Conservation (phyloP, 2,797 vertebrate genomes). For the Malurus leucopterus region DNA sequence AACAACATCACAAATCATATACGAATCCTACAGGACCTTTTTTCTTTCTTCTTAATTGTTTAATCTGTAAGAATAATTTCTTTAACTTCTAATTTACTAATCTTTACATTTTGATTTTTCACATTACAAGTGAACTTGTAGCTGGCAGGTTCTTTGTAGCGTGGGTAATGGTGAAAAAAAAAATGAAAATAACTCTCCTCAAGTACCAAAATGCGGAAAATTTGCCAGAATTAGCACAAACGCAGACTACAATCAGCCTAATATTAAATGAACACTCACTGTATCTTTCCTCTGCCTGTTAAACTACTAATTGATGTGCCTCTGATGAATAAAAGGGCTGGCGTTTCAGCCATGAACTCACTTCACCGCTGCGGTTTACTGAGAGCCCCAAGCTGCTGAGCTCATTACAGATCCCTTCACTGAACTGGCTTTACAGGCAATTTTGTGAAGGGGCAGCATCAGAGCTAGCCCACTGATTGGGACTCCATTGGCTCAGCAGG, state of each 20-base stretch:
- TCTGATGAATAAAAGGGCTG: slow-evolving; percentile 38
- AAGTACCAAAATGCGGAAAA: not conserved
- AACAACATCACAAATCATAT: not conserved
- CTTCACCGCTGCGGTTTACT: slow-evolving; percentile 10
- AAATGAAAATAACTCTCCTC: not conserved
- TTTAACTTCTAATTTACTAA: not conserved
- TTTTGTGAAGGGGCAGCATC: slow-evolving; percentile 72
- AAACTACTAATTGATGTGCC: slow-evolving; percentile 55
- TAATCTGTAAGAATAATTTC: not conserved
- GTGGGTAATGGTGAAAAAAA: not conserved
- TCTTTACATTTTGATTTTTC: not conserved
- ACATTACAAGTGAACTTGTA: not conserved
- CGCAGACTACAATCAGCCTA: not conserved
- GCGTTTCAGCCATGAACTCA: slow-evolving; percentile 42
- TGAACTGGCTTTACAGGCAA: slow-evolving; percentile 64
- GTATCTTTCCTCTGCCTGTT: slow-evolving; percentile 15
- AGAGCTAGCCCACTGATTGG: slow-evolving; percentile 72
- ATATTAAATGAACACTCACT: slow-evolving; percentile 7
- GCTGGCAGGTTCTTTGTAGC: not conserved
- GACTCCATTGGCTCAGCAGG: slow-evolving; percentile 70
- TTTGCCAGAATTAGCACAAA: not conserved
- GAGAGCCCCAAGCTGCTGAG: slow-evolving; percentile 41
- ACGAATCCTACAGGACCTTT: not conserved
- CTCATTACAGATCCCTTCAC: slow-evolving; percentile 67
- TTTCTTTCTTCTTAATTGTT: not conserved